Percentiles rank a stretch among this genome's conserved stretches.
Evolutionary conservation across 2,797 vertebrate genomes (phyloP).

Genomic region (Cercopithecus neglectus): DNA sequence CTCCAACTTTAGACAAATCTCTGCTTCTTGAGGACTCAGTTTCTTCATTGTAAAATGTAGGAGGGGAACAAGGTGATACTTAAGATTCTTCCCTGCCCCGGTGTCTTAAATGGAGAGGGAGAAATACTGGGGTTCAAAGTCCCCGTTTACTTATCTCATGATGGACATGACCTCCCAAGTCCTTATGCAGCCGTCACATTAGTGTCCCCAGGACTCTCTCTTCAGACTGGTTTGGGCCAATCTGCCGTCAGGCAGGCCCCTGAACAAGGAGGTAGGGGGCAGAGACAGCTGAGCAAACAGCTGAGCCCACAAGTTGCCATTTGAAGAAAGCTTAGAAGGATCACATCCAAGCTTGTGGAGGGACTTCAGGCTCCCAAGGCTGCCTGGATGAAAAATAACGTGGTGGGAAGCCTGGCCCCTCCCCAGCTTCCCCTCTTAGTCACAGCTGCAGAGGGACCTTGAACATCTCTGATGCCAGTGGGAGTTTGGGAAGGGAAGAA

Average conservation of each 20-base stretch:
- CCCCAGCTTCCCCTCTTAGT: neutral
- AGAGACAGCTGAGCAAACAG: conserved; percentile 63
- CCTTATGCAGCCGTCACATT: neutral
- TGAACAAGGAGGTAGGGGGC: neutral
- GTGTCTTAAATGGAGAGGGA: neutral
- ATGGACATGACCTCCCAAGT: fast-evolving
- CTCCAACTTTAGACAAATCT: neutral
- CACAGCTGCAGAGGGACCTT: conserved; percentile 10
- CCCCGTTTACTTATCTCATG: neutral
- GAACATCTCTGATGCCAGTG: neutral
- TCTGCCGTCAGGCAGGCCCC: neutral
- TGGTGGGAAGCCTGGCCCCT: neutral
- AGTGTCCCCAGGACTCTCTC: neutral
- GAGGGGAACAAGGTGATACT: neutral
- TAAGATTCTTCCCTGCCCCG: neutral
- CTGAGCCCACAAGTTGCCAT: conserved; percentile 69
- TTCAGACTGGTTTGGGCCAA: neutral
- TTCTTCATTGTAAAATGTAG: neutral
- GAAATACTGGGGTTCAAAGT: neutral
- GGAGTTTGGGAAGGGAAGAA: neutral
- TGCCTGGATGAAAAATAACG: conserved; percentile 53
- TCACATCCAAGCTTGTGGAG: conserved; percentile 64
- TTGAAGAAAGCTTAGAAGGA: conserved; percentile 80
- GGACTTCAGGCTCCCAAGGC: conserved; percentile 48
- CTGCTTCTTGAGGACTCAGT: neutral